Conservation (phyloP, 37 sponge, comb jelly and placozoan species). For the Oopsacas minuta region DNA sequence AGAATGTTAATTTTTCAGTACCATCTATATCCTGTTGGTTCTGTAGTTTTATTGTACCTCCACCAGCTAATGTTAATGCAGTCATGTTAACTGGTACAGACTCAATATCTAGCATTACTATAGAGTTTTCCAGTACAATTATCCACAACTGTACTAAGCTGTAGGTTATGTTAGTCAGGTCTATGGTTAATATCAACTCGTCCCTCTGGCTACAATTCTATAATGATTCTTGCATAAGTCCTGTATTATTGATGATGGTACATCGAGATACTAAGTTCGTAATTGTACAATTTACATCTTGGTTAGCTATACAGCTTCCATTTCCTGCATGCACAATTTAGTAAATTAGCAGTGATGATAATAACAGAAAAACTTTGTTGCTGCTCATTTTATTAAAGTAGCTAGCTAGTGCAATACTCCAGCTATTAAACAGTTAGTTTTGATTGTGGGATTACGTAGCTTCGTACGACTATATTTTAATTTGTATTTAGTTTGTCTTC, state of each 20-base stretch:
- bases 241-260: not conserved
- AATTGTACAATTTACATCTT: too few species aligned
- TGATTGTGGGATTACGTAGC: too few species aligned
- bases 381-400: too few species aligned
- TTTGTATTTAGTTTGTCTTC: too few species aligned
- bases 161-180: not conserved
- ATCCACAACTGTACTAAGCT: not conserved
- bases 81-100: not conserved
- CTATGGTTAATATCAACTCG: not conserved
- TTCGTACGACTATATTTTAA: too few species aligned
- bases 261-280: too few species aligned
- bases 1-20: not conserved
- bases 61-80: not conserved
- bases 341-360: too few species aligned
- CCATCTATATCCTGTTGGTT: not conserved
- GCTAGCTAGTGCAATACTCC: too few species aligned
- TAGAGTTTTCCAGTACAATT: not conserved
- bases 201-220: not conserved
- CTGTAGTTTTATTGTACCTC: not conserved
- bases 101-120: not conserved
- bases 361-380: too few species aligned
- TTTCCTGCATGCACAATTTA: too few species aligned
- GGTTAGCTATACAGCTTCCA: too few species aligned
- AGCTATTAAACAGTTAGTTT: too few species aligned
- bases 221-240: not conserved